Base-by-base conservation (phyloP, 2,888 invertebrate genomes). In the Archaeoteleia sp. region DNA sequence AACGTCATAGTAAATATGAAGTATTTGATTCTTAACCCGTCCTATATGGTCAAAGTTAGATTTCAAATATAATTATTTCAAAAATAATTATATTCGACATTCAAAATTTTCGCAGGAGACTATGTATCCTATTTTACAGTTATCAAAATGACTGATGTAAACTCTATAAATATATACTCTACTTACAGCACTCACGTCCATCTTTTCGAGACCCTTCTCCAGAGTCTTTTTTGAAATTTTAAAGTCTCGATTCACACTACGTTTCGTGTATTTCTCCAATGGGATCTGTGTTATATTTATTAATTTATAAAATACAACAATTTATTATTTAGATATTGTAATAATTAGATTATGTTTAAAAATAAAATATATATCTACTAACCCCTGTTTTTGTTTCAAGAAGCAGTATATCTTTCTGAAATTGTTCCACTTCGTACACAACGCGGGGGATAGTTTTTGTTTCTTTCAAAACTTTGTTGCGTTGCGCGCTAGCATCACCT, bases 241-340 rank as follows among this genome's bases (percentile, higher is more conserved):
- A 80, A 91, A 92, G 84, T 91, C 92, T 40, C 92, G 87, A 0
- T 90, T 89, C 0, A 88, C 88, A 6, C 91, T 90, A 75, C 89
- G 84, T 0, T 91, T 90, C 8, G 91, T 78, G 72, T 89, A 90
- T 71, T 87, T 88, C 0, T 80, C 77, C 40, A 86, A 70, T 6
- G 81, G 78, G 20, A 82, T 53, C 84, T 84, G 42, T 15, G 63
- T n/a, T n/a, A n/a, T n/a, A n/a, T n/a, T n/a, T n/a, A n/a, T 34
- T 70, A 57, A 48, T 15, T 49, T 12, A 37, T 54, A 40, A 32
- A 40, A 35, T 30, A 13, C 7, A 55, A 39, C 1, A 23, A 17
- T n/a, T n/a, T 23, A 40, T 48, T 45, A 39, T 23, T 27, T 40
- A 23, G 25, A 58, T 32, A 35, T 35, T 27, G 29, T 34, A 27